Evolutionary conservation across 1,140 invertebrate genomes (phyloP), one percentile per base, ranked within the genome.

Genomic region (Drosophila arawakana): DNA sequence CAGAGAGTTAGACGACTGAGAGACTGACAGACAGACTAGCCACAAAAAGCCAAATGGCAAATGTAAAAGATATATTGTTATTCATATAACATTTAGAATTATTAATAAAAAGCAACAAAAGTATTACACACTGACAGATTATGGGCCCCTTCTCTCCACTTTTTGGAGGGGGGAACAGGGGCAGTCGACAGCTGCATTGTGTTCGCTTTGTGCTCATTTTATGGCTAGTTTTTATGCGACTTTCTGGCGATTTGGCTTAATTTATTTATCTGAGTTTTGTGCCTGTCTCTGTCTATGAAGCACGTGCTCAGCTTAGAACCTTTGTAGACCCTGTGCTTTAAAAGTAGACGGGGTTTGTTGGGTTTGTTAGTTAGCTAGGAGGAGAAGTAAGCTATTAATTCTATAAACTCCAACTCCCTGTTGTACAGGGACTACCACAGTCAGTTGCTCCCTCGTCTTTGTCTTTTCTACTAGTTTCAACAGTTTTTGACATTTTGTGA

Each of bases 71-170:
- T 58, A 43, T 70, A 69, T 74, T 58, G 18, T 62, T 70, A 52
- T 74, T 49, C 72, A 70, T 74, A 70, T 49, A 70, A 69, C 58
- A 74, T 74, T 70, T 74, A 70, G 50, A 74, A 74, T 70, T 74
- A 74, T 70, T 70, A 74, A 74, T 74, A 74, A 70, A 63, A 58
- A 52, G 30, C 8, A 54, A 30, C 11, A 62, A 66, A 54, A 71
- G 52, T 52, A 60, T 61, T 47, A 52, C 35, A 69, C 21, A 9
- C n/a, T 52, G 8, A 11, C 21, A 8, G 2, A 6, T n/a, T 1
- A 30, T 30, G 25, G 3, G 2, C 25, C 25, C 25, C 25, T 25
- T 6, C 7, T 7, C 7, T 10, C 35, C 35, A 3, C 35, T 39
- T 9, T 39, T 3, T 7, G 10, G n/a, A 34, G 21, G 5, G 21